These are phyloP conservation scores for Heteromormyrus szaboi DNA, from an alignment of 2,797 vertebrate genomes.

Conservation along the genomic window DNA sequence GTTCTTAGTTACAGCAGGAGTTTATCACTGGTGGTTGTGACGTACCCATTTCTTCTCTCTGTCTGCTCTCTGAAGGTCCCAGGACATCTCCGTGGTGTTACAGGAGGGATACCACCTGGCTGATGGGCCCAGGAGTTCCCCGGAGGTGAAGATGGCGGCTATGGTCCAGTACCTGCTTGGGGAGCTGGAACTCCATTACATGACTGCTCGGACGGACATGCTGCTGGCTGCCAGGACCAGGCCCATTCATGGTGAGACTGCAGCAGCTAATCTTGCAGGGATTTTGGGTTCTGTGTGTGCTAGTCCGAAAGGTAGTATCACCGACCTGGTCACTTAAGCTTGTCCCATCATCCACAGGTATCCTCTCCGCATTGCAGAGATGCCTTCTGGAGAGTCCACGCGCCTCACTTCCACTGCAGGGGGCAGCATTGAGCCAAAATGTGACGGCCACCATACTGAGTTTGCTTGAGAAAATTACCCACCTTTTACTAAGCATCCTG, in stretches of 20 bases:
- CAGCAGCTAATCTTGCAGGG: background rate
- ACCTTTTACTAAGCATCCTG: constrained; percentile 69
- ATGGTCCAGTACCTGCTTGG: constrained; percentile 59
- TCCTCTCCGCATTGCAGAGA: constrained; percentile 67
- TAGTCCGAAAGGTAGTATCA: background rate
- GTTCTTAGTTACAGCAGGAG: background rate
- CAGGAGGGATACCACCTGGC: constrained; percentile 26
- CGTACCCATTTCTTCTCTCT: background rate
- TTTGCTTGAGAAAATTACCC: constrained; percentile 66
- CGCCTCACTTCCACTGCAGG: constrained; percentile 38
- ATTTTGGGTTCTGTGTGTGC: background rate
- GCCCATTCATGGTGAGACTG: constrained; percentile 67
- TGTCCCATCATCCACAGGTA: constrained; percentile 52
- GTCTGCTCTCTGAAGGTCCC: constrained; percentile 36
- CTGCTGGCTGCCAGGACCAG: constrained; percentile 66
- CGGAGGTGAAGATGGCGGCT: constrained; percentile 30
- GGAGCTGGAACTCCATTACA: constrained; percentile 63
- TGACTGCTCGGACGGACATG: constrained; percentile 62
- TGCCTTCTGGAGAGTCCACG: constrained; percentile 68
- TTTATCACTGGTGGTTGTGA: background rate
- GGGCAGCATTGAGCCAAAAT: constrained; percentile 33
- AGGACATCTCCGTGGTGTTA: constrained; percentile 29
- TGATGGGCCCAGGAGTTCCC: background rate
- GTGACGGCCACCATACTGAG: constrained; percentile 51
- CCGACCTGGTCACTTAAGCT: background rate